These are phyloP conservation scores for Drosophila hydei DNA, from an alignment of 1,140 invertebrate genomes.

Conservation along the genomic window DNA sequence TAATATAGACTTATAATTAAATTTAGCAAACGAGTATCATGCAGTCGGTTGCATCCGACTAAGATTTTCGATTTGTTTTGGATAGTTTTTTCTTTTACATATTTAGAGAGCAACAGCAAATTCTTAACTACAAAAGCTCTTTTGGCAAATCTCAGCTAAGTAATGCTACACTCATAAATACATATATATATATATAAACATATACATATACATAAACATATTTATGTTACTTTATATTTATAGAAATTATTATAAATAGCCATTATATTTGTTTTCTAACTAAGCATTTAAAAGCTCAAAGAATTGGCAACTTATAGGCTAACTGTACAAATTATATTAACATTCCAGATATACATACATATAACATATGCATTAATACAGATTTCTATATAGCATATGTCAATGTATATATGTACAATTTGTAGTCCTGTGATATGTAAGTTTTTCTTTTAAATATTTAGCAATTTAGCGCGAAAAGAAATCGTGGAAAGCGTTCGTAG, in stretches of 20 bases:
- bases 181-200: background rate
- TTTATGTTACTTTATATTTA: background rate
- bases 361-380: background rate
- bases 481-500: slow-evolving; percentile 62
- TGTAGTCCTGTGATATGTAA: slow-evolving; percentile 44
- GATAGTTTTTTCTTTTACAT: background rate
- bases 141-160: slow-evolving; percentile 3
- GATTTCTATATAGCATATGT: background rate
- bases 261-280: slow-evolving; percentile 23
- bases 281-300: slow-evolving; percentile 39
- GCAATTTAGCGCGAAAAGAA: slow-evolving; percentile 83
- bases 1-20: too few species aligned
- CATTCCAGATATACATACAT: background rate
- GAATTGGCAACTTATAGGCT: slow-evolving; percentile 58
- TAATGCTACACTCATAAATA: background rate
- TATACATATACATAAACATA: too few species aligned
- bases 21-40: too few species aligned
- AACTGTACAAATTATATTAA: slow-evolving; percentile 70
- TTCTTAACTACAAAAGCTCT: slow-evolving; percentile 17
- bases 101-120: slow-evolving; percentile 1
- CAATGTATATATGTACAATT: slow-evolving; percentile 10
- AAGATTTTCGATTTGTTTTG: too few species aligned
- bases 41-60: too few species aligned
- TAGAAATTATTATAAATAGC: slow-evolving; percentile 25
- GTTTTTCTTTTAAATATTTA: slow-evolving; percentile 63